These are phyloP conservation scores for Vollenhovia emeryi DNA, from an alignment of 1,140 invertebrate species.

Conservation along the genomic window DNA sequence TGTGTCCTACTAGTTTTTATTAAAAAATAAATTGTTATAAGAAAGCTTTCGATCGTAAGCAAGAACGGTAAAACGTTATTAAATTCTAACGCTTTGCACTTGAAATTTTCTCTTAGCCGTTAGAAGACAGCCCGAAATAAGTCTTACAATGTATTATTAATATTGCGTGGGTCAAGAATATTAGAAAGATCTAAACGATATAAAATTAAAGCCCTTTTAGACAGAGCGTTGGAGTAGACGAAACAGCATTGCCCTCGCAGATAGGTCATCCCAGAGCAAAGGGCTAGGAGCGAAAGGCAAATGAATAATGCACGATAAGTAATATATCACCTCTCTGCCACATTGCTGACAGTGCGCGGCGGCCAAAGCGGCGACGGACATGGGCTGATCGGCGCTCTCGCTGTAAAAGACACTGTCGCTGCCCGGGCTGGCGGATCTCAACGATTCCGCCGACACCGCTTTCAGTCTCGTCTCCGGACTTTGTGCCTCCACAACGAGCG, in stretches of 20 bases:
- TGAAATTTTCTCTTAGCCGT: background rate
- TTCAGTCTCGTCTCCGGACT: conserved; percentile 87
- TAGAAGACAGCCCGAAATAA: background rate
- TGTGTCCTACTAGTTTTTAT: background rate
- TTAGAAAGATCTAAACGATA: background rate
- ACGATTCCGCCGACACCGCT: conserved; percentile 93
- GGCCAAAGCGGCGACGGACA: conserved; percentile 74
- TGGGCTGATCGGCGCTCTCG: conserved; percentile 88
- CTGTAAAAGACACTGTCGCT: conserved; percentile 96
- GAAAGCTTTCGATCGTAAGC: background rate
- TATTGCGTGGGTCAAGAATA: background rate
- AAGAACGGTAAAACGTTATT: background rate
- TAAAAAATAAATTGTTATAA: background rate
- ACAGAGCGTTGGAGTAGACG: background rate
- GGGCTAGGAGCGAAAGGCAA: background rate
- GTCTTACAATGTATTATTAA: conserved; percentile 13
- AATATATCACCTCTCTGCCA: conserved; percentile 89
- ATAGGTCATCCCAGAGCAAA: conserved; percentile 1
- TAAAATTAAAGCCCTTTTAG: background rate
- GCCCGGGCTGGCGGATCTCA: conserved; percentile 93
- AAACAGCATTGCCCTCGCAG: background rate
- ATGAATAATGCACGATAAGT: conserved; percentile 27
- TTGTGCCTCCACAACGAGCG: conserved; percentile 82
- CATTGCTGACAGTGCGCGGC: conserved; percentile 90
- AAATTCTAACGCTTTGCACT: background rate